Base-by-base conservation (phyloP, 2,888 invertebrate genomes). In the Escarpia spicata region DNA sequence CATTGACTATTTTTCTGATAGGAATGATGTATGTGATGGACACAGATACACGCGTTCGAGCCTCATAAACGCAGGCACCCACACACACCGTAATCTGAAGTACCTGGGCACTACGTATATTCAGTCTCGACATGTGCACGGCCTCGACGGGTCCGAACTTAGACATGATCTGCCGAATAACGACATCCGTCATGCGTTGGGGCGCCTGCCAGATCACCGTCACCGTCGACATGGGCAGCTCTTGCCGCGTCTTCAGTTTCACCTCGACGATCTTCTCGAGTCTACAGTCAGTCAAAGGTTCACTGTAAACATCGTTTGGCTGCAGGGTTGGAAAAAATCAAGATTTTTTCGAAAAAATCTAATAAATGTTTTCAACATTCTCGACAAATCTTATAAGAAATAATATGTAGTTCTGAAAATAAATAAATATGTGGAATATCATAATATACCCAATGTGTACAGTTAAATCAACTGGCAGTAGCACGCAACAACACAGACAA, bases 161-260 rank as follows among this genome's bases (percentile, higher is more conserved):
- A 0, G 75, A 75, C 75, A 75, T 75, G 75, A 75, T 26, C 75
- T 75, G 75, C 0, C 26, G 19, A n/a, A 75, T 75, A 26, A 6
- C n/a, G 75, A 4, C 26, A n/a, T 1, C 75, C 26, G 75, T 75
- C 19, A 75, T 26, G 19, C 19, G 75, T 26, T 26, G 75, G 26
- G 75, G 75, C 26, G 75, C 75, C 75, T 75, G 75, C 75, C 75
- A 75, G 75, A 75, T 75, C 75, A 75, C 75, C 2, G 75, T 75
- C 75, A 75, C 75, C 75, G 75, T 75, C 75, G 75, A 75, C 75
- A 75, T 75, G 75, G 75, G 75, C 75, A 75, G 75, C n/a, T 75
- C 75, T 6, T 75, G 75, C 26, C 19, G 6, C 75, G 75, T 26
- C 75, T 19, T 19, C 19, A 75, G 4, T 26, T 75, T 75, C 75